Evolutionary conservation across 2,113 vertebrate genomes (phyloP).

Genomic region (Cephalophus harveyi): DNA sequence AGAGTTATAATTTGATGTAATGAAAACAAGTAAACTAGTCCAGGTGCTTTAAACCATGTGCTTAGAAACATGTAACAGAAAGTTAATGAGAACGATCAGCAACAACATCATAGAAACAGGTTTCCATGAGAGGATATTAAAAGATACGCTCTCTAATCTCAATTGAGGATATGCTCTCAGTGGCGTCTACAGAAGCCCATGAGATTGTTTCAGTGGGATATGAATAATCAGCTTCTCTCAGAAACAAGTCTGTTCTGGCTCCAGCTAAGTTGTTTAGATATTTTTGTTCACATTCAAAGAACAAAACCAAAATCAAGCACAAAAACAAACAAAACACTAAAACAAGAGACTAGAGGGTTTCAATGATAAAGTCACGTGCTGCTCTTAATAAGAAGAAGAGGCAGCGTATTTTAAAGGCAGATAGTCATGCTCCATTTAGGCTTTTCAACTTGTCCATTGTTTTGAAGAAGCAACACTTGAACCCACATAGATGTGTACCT

Average conservation of each 20-base stretch:
- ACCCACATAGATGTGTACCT: not conserved
- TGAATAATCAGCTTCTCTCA: not conserved
- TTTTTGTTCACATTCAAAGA: not conserved
- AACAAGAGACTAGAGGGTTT: not conserved
- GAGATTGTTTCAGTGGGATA: not conserved
- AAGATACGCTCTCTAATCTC: not conserved
- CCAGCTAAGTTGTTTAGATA: not conserved
- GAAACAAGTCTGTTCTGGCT: not conserved
- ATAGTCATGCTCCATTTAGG: not conserved
- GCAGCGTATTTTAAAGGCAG: not conserved
- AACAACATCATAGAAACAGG: not conserved
- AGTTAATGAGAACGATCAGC: not conserved
- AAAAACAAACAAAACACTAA: not conserved
- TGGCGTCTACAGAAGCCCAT: not conserved
- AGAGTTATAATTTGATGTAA: slow-evolving; percentile 45
- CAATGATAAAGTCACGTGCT: not conserved
- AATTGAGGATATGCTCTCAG: not conserved
- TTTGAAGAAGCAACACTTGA: not conserved
- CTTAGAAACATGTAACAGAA: not conserved
- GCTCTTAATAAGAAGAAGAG: not conserved
- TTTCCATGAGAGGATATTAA: not conserved
- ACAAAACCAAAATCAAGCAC: not conserved
- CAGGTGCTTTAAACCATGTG: not conserved
- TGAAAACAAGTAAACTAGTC: not conserved
- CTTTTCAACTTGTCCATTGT: not conserved